Conservation (phyloP, 2,797 vertebrate genomes). For the Notolabrus celidotus region DNA sequence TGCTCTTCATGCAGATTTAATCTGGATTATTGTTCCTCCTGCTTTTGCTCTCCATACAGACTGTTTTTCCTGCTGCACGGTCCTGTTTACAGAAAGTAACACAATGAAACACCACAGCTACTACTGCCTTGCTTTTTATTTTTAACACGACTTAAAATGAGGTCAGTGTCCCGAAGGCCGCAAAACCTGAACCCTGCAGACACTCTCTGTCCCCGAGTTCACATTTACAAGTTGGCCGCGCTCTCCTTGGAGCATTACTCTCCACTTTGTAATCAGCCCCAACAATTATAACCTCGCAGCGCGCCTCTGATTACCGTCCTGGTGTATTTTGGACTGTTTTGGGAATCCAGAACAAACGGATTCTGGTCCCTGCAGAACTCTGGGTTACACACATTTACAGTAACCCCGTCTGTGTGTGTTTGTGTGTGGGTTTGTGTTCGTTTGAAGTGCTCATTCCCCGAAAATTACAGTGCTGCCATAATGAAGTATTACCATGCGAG, state of each 20-base stretch:
- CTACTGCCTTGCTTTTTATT: not conserved
- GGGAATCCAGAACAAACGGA: constrained; percentile 70
- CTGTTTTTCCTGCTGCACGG: no score
- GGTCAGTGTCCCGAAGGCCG: constrained; percentile 1
- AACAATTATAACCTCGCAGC: constrained; percentile 90
- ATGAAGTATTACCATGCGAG: constrained; percentile 86
- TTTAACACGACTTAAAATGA: not conserved
- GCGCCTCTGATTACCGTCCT: constrained; percentile 80
- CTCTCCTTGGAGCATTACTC: constrained; percentile 68
- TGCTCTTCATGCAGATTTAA: no score
- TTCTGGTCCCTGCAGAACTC: constrained; percentile 79
- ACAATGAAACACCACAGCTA: no score
- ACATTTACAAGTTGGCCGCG: constrained; percentile 60
- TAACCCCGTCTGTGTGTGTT: constrained; percentile 78
- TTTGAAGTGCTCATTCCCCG: constrained; percentile 84
- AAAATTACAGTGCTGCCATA: constrained; percentile 86
- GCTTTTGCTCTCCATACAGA: no score
- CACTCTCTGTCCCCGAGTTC: constrained; percentile 53
- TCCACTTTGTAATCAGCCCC: constrained; percentile 90
- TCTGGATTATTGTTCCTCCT: no score
- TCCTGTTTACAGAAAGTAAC: no score
- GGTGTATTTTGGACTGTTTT: constrained; percentile 85
- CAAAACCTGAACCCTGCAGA: constrained; percentile 28
- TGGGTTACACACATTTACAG: constrained; percentile 77
- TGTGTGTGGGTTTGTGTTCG: constrained; percentile 74